Evolutionary conservation across 2,797 vertebrate genomes (phyloP), one percentile per base, ranked within the genome.

Genomic region (Takifugu ocellatus): DNA sequence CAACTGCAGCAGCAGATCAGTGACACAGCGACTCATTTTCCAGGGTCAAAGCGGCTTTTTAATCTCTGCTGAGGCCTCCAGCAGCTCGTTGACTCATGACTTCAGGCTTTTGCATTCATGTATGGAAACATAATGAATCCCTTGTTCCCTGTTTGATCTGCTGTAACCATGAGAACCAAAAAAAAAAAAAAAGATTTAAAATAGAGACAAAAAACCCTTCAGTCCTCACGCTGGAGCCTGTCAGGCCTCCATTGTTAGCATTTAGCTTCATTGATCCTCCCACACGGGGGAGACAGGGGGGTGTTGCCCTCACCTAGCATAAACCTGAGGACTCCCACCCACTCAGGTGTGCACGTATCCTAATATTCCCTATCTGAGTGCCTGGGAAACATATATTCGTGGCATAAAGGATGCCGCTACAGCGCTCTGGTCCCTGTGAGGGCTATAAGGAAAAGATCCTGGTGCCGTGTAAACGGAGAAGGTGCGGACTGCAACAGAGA

Each of bases 401-500:
- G 17, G 42, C 49, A 31, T 24, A n/a, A 33, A 54, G 62, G 42
- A 68, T 44, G 46, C 66, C 55, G 66, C 59, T 63, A 29, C 27
- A 21, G 29, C 57, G 59, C 62, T 77, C 57, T 31, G 72, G 55
- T 82, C 75, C 68, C 73, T 61, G 58, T 39, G 46, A 49, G 58
- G 50, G 25, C 60, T n/a, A 53, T 29, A 60, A 58, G 71, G 68
- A 51, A 71, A 73, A 54, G 47, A 51, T 66, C 21, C 33, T 58
- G 46, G 42, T 24, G 55, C 10, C 7, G 33, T 68, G 39, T 68
- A 67, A 82, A 68, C 45, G 63, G 67, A 83, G 73, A 72, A 78
- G 65, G 78, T 76, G 78, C 79, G 83, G 79, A 82, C 75, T 58
- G 63, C 72, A 31, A 54, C 36, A 31, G 45, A 51, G 54, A 79